Evolutionary conservation across 2,113 vertebrate species (phyloP), one percentile per base, ranked within the genome.

Genomic region (Sakesphorus luctuosus): DNA sequence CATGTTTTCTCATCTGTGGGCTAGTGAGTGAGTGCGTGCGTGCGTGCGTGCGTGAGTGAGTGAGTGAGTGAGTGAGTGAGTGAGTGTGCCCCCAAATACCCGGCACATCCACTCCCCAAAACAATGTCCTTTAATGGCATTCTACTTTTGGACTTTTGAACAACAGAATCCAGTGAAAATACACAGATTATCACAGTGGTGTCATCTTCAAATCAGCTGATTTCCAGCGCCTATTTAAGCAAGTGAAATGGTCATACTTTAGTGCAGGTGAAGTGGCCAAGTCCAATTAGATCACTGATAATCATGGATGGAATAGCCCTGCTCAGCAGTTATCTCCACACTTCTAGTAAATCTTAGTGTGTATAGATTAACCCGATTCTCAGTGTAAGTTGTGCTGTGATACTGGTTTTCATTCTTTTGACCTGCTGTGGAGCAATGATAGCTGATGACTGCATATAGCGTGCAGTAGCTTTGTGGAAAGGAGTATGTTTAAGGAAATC

Each of bases 21-120:
- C 1, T 4, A 33, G 40, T 8, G 11, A 77, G 23, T 2, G n/a
- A 65, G 25, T 36, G 29, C 61, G 11, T 18, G 21, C 12, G 11
- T 18, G 19, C 62, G 3, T 16, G n/a, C 29, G 40, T 8, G 11
- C 73, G 23, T 2, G n/a, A 65, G 25, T 36, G 29, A 66, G 11
- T 18, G 21, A 33, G 40, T 8, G 11, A 77, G 23, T 2, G n/a
- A 65, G 25, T 36, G 29, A 66, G 11, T 18, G 21, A 14, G 11
- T 18, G 19, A 62, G 3, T 16, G n/a, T 44, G n/a, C 24, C 36
- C 2, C 10, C 1, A 0, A 0, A 23, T 43, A 18, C 7, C n/a
- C 0, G 0, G 40, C 44, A 47, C 6, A 36, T 58, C 21, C 47
- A 28, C 47, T 40, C n/a, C 28, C 10, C 0, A 46, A 7, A 65